These are phyloP conservation scores for Plebejus melissa DNA, from an alignment of 2,888 invertebrate species.

Conservation along the genomic window DNA sequence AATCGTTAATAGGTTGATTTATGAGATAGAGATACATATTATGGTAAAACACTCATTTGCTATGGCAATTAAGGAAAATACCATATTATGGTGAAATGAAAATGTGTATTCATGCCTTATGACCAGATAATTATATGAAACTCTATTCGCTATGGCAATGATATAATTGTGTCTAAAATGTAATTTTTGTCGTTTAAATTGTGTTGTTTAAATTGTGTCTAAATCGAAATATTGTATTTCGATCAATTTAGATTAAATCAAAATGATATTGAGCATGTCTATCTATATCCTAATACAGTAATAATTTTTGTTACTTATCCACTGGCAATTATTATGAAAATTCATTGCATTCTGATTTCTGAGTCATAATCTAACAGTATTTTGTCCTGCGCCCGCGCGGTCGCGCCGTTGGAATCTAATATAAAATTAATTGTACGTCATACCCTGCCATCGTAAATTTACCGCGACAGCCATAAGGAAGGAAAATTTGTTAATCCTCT, in stretches of 20 bases:
- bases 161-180: too few species aligned
- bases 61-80: neutral
- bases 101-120: neutral
- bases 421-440: neutral
- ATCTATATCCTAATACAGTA: too few species aligned
- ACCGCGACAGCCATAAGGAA: neutral
- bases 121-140: neutral
- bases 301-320: too few species aligned
- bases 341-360: neutral
- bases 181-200: too few species aligned
- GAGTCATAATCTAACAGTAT: neutral
- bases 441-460: neutral
- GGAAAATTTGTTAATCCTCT: neutral
- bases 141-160: too few species aligned
- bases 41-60: neutral
- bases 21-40: neutral
- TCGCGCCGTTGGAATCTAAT: neutral
- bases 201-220: too few species aligned
- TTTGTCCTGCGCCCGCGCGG: neutral
- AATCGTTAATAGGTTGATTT: neutral
- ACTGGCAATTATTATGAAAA: neutral
- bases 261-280: too few species aligned
- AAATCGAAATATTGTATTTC: too few species aligned
- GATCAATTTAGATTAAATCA: too few species aligned
- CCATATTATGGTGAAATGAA: neutral